Percentiles rank a stretch among this genome's conserved stretches.
Evolutionary conservation across 2,888 invertebrate genomes (phyloP).

Genomic region (Antheraea yamamai): DNA sequence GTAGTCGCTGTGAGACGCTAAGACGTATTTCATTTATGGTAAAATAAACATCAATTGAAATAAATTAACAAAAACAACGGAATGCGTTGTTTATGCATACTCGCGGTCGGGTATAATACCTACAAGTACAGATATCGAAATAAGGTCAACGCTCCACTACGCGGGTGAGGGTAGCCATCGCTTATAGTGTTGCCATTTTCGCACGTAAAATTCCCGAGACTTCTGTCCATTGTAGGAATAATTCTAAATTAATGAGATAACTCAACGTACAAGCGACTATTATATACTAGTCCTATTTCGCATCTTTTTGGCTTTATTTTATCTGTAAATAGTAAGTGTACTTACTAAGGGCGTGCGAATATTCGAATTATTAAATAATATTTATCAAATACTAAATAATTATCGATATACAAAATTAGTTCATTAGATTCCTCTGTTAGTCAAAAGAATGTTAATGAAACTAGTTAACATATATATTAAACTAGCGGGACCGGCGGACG

Average conservation of each 20-base stretch:
- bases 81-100: slow-evolving; percentile 11
- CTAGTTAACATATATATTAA: no score
- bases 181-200: background rate
- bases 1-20: background rate
- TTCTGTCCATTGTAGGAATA: background rate
- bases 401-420: no score
- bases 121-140: slow-evolving; percentile 4
- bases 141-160: slow-evolving; percentile 20
- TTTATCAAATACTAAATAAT: no score
- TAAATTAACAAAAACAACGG: slow-evolving; percentile 6
- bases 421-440: no score
- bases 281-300: no score
- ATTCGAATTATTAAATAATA: no score
- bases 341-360: no score
- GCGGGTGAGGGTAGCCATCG: slow-evolving; percentile 15
- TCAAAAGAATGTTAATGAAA: no score
- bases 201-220: background rate
- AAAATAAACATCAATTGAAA: background rate
- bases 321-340: no score
- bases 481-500: no score
- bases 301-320: no score
- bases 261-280: background rate
- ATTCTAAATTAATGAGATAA: background rate
- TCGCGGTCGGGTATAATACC: background rate
- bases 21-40: background rate